Evolutionary conservation across 2,888 invertebrate genomes (phyloP).

Genomic region (Scrobipalpa atriplicella): DNA sequence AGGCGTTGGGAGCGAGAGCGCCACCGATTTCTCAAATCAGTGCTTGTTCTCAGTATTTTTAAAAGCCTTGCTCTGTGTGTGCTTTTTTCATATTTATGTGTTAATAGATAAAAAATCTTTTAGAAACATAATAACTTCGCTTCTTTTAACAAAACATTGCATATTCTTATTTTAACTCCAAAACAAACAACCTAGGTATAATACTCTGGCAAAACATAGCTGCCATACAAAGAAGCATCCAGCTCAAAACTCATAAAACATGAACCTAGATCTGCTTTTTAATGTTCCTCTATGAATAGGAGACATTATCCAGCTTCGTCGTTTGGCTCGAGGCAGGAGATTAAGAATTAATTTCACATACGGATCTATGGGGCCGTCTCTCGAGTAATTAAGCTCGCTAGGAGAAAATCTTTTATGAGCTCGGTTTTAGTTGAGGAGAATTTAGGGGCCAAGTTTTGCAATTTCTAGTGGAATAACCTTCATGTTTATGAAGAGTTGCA

Average conservation of each 20-base stretch:
- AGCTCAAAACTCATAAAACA: constrained; percentile 1
- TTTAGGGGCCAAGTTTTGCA: background rate
- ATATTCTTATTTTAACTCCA: no score
- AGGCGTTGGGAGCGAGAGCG: no score
- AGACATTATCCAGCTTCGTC: constrained; percentile 6
- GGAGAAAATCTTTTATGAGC: background rate
- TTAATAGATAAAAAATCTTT: no score
- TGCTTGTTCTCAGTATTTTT: no score
- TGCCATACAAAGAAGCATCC: background rate
- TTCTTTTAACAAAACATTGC: no score
- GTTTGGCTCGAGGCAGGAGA: constrained; percentile 11
- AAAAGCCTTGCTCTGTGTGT: no score
- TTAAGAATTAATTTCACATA: constrained; percentile 25
- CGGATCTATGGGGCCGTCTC: background rate
- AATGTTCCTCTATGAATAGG: constrained; percentile 26
- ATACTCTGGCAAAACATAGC: background rate
- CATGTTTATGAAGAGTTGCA: no score
- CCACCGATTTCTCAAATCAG: no score
- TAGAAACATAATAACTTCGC: no score
- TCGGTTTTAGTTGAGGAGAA: background rate
- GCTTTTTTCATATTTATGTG: no score
- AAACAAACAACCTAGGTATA: no score
- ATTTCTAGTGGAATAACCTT: no score
- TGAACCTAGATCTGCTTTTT: constrained; percentile 2
- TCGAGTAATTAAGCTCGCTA: constrained; percentile 12